These are phyloP conservation scores for Protosalanx chinensis DNA, from an alignment of 2,797 vertebrate genomes.

Conservation along the genomic window DNA sequence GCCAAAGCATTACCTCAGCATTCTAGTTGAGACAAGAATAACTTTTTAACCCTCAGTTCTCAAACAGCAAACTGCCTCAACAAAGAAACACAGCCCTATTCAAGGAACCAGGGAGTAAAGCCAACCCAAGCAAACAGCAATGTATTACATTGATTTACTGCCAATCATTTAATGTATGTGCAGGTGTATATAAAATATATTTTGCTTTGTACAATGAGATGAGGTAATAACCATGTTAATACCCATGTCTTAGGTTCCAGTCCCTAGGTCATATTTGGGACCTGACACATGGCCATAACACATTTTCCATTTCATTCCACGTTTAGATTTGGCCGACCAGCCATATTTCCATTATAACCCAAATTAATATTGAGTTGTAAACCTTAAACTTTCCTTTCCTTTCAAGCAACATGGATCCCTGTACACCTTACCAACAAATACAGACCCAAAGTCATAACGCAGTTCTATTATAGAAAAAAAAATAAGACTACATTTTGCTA, in stretches of 20 bases:
- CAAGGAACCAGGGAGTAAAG: conserved; percentile 57
- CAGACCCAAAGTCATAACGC: not conserved
- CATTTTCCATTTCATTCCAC: conserved; percentile 65
- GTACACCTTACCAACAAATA: conserved; percentile 29
- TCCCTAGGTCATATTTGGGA: conserved; percentile 57
- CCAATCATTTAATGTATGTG: conserved; percentile 69
- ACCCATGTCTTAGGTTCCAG: conserved; percentile 52
- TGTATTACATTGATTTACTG: conserved; percentile 69
- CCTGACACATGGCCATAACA: conserved; percentile 52
- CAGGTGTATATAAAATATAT: conserved; percentile 68
- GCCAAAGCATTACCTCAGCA: conserved; percentile 67
- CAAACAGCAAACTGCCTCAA: conserved; percentile 46
- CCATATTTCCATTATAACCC: conserved; percentile 58
- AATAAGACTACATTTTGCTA: not conserved
- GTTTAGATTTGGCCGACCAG: conserved; percentile 58
- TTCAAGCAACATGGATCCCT: conserved; percentile 33
- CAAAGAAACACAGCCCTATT: conserved; percentile 69
- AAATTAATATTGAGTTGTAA: conserved; percentile 47
- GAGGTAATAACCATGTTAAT: conserved; percentile 63
- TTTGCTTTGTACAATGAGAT: conserved; percentile 59
- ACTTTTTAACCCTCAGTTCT: conserved; percentile 64
- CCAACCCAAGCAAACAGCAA: conserved; percentile 74
- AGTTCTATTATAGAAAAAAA: not conserved
- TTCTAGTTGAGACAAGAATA: conserved; percentile 67
- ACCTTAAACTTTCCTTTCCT: conserved; percentile 36